phyloP scores from a whole-genome alignment of 2,888 invertebrate genomes.

The Gymnoscelis rufifasciata region DNA sequence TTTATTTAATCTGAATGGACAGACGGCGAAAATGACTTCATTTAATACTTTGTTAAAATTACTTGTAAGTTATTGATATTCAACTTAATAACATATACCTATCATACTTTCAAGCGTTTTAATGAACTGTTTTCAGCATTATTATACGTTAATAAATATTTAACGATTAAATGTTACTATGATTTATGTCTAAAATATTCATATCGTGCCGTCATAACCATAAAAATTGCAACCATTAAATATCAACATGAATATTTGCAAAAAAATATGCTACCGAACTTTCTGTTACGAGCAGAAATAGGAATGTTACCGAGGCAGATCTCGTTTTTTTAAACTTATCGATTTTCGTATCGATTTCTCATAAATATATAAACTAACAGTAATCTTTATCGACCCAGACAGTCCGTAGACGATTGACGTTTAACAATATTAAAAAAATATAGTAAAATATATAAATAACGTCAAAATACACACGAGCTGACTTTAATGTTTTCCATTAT shows the following conservation, averaged over 20 bases:
- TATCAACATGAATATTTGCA: slow-evolving; percentile 3
- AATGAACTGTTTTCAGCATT: no score
- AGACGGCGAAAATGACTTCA: no score
- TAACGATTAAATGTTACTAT: no score
- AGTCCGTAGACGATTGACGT: slow-evolving; percentile 12
- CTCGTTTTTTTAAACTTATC: neutral
- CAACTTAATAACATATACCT: no score
- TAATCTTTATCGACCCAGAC: slow-evolving; percentile 15
- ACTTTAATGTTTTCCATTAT: slow-evolving; percentile 27
- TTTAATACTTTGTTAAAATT: no score
- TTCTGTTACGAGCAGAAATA: slow-evolving; percentile 8
- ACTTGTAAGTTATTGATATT: no score
- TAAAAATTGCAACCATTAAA: slow-evolving; percentile 16
- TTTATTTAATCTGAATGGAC: no score
- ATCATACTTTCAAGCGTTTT: no score
- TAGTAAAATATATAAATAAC: neutral
- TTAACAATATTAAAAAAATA: slow-evolving; percentile 2
- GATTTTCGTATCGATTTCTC: slow-evolving; percentile 7
- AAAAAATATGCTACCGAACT: slow-evolving; percentile 19
- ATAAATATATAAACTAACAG: slow-evolving; percentile 1
- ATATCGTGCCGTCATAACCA: slow-evolving; percentile 5
- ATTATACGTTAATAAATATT: no score
- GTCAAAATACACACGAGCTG: slow-evolving; percentile 1
- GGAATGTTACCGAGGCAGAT: neutral
- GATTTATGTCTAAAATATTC: neutral